phyloP scores from a whole-genome alignment of 2,113 vertebrate species.

The Bubalus kerabau region DNA sequence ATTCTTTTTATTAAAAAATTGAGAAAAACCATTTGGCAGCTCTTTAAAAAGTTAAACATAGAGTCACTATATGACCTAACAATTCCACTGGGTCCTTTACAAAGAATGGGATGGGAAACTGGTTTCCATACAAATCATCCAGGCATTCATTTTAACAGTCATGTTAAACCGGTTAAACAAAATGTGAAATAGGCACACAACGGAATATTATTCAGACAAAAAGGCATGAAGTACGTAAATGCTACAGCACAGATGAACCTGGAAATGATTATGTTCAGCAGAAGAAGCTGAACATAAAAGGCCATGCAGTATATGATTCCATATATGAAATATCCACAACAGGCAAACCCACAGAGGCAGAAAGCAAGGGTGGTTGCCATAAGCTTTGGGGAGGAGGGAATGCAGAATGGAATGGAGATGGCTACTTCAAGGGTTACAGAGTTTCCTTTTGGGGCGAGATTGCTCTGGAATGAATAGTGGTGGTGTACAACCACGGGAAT shows the following conservation, averaged over 20 bases:
- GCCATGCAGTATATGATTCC: not conserved
- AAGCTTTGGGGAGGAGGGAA: not conserved
- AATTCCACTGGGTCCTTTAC: not conserved
- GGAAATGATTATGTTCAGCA: not conserved
- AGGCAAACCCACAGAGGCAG: not conserved
- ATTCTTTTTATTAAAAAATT: not conserved
- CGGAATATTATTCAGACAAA: not conserved
- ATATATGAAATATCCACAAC: not conserved
- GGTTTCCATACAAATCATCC: not conserved
- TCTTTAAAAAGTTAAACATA: slow-evolving; percentile 12
- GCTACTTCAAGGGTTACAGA: not conserved
- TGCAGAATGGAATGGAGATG: not conserved
- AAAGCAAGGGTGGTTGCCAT: not conserved
- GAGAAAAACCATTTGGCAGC: not conserved
- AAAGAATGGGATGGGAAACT: not conserved
- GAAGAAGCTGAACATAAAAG: not conserved
- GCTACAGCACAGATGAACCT: not conserved
- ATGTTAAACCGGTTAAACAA: not conserved
- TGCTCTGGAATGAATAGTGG: not conserved
- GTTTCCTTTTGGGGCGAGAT: not conserved
- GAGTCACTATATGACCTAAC: not conserved
- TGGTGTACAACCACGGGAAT: not conserved
- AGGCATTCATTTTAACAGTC: not conserved
- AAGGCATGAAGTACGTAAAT: not conserved
- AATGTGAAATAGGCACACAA: not conserved